phyloP scores from a whole-genome alignment of 2,113 vertebrate genomes.

The Agelaius phoeniceus region DNA sequence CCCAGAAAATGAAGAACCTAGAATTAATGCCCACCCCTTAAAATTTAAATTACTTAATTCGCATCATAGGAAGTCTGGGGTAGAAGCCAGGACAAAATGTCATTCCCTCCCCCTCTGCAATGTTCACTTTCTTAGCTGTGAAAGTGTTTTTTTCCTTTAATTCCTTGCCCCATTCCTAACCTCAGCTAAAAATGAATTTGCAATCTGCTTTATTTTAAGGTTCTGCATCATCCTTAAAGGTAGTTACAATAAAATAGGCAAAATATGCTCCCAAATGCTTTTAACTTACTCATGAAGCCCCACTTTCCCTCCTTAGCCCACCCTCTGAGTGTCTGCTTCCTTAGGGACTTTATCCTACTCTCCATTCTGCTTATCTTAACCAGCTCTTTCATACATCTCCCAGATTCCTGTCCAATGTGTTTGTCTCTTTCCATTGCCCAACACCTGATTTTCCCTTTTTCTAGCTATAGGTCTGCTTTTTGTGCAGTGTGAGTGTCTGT shows the following conservation, averaged over 20 bases:
- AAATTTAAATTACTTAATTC: not conserved
- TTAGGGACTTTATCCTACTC: not conserved
- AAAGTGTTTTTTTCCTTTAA: not conserved
- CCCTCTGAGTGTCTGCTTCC: not conserved
- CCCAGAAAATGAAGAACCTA: not conserved
- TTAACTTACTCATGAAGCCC: not conserved
- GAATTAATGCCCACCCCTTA: not conserved
- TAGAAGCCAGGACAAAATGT: not conserved
- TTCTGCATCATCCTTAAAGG: not conserved
- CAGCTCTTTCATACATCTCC: not conserved
- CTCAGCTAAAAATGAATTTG: not conserved
- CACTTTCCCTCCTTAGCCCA: not conserved
- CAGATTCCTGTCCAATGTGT: not conserved
- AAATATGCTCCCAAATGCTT: not conserved
- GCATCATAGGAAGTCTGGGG: not conserved
- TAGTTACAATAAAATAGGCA: not conserved
- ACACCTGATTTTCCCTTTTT: not conserved
- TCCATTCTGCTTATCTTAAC: not conserved
- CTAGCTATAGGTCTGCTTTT: not conserved
- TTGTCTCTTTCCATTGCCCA: not conserved
- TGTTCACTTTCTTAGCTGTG: not conserved
- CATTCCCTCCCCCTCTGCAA: not conserved
- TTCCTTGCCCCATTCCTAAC: conserved; percentile 1
- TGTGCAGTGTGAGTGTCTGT: not conserved
- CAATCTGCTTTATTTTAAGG: not conserved